A percentile compares a stretch with the other conserved stretches of the same genome.
Conservation (phyloP, 2,113 vertebrate species). For the Puntigrus tetrazona region DNA sequence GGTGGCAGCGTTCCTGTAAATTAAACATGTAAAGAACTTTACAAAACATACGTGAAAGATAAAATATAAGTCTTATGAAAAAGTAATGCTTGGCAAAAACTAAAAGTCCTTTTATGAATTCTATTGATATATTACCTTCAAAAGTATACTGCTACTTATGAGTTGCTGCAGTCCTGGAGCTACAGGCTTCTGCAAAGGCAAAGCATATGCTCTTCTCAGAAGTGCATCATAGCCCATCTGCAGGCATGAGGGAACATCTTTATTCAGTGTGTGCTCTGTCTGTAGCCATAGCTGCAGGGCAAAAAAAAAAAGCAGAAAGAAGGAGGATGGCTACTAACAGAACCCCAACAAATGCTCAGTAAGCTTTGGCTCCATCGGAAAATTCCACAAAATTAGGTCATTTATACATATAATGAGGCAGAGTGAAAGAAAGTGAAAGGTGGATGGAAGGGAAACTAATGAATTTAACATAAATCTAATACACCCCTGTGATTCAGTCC, state of each 20-base stretch:
- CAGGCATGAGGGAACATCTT: conserved; percentile 12
- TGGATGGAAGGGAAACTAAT: background rate
- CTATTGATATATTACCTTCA: background rate
- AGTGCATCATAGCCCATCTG: conserved; percentile 35
- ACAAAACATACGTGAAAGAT: background rate
- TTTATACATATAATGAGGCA: background rate
- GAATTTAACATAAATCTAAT: conserved; percentile 34
- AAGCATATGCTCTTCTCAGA: conserved; percentile 42
- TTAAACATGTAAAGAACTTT: background rate
- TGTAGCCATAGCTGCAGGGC: conserved; percentile 29
- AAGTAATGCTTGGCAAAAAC: background rate
- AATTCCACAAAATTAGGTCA: background rate
- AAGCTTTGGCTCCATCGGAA: background rate
- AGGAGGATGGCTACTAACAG: background rate
- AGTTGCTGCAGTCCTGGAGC: background rate
- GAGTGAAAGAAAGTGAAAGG: background rate
- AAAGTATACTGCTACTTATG: background rate
- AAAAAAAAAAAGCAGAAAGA: background rate
- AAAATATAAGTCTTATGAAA: background rate
- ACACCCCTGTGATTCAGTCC: conserved; percentile 49
- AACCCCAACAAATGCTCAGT: background rate
- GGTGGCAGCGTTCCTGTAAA: background rate
- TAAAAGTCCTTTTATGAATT: background rate
- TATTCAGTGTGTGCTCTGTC: conserved; percentile 6
- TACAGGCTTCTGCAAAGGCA: conserved; percentile 24